Evolutionary conservation across 2,797 vertebrate species (phyloP).

Genomic region (Phaenicophaeus curvirostris): DNA sequence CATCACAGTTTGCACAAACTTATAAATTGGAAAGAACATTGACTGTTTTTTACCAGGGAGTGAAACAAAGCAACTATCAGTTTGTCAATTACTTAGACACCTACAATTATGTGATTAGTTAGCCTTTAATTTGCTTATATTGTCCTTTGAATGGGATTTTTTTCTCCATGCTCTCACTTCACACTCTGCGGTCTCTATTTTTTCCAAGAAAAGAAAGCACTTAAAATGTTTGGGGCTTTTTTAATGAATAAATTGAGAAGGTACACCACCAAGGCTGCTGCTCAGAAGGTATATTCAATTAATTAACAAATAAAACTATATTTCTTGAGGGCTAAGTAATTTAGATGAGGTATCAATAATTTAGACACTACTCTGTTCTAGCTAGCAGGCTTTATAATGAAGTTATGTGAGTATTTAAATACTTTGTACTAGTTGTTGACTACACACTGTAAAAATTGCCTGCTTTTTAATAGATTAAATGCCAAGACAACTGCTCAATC

Average conservation of each 20-base stretch:
- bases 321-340: constrained; percentile 1
- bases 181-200: not conserved
- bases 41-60: not conserved
- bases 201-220: not conserved
- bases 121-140: not conserved
- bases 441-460: not conserved
- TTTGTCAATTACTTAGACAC: not conserved
- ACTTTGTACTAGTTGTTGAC: not conserved
- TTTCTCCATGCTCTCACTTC: not conserved
- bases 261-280: not conserved
- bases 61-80: not conserved
- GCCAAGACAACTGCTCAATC: not conserved
- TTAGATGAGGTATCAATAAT: constrained; percentile 3
- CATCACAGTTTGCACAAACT: not conserved
- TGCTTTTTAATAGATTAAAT: constrained; percentile 8
- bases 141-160: not conserved
- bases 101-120: not conserved
- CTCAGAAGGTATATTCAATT: not conserved
- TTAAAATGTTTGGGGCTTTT: not conserved
- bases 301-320: not conserved
- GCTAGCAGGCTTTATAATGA: not conserved
- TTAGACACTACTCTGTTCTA: not conserved
- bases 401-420: not conserved
- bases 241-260: not conserved
- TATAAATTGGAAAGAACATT: not conserved